phyloP scores from a whole-genome alignment of 2,797 vertebrate species.

The Lophotriccus pileatus region DNA sequence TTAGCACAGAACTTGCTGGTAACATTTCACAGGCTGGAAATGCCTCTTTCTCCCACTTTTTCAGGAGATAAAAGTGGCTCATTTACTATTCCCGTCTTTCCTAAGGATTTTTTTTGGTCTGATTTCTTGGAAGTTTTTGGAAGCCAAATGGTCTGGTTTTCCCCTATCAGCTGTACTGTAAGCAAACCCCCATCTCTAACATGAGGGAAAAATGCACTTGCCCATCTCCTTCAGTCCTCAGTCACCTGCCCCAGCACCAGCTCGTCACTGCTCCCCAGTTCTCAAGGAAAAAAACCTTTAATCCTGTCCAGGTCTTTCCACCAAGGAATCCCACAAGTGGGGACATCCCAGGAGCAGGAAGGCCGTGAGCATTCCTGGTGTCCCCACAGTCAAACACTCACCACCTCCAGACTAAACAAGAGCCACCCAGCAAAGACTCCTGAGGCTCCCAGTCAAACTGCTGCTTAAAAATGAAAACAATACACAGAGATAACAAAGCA shows the following conservation, averaged over 20 bases:
- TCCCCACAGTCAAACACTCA: background rate
- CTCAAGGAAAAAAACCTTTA: background rate
- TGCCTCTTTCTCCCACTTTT: background rate
- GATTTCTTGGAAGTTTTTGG: background rate
- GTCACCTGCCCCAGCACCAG: background rate
- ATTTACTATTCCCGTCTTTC: background rate
- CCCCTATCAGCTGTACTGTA: background rate
- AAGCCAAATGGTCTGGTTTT: background rate
- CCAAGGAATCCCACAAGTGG: background rate
- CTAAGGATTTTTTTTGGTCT: background rate
- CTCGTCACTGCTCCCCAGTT: accelerated
- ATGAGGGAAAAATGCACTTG: background rate
- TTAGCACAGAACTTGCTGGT: background rate
- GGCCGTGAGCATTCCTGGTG: background rate
- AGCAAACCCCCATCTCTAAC: background rate
- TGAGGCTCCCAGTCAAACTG: background rate
- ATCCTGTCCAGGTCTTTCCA: background rate
- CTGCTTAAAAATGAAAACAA: background rate
- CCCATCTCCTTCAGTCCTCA: background rate
- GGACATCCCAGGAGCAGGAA: background rate
- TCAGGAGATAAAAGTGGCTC: background rate
- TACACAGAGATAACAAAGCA: background rate
- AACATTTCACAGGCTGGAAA: background rate
- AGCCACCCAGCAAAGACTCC: background rate
- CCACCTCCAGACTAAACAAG: conserved; percentile 30